These are phyloP conservation scores for Syngnathus acus DNA, from an alignment of 2,797 vertebrate species.

Conservation along the genomic window DNA sequence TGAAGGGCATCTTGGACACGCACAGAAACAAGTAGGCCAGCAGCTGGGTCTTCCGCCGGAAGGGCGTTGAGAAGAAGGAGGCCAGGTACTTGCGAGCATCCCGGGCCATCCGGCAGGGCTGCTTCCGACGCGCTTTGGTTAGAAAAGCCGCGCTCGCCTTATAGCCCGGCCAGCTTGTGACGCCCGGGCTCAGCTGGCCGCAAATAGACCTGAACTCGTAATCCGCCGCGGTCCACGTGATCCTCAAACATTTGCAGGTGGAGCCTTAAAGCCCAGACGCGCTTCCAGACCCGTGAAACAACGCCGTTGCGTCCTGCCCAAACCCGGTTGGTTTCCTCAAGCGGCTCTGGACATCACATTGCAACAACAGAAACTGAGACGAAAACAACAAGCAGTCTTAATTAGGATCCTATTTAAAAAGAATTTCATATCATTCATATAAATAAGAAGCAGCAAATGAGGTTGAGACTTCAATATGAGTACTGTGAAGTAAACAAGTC, in stretches of 20 bases:
- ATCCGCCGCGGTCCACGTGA: slow-evolving; percentile 25
- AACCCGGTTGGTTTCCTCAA: too few species aligned
- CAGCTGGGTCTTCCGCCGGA: slow-evolving; percentile 43
- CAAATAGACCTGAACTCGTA: slow-evolving; percentile 51
- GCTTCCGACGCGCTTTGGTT: background rate
- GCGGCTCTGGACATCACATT: too few species aligned
- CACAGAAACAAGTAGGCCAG: slow-evolving; percentile 57
- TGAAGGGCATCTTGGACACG: slow-evolving; percentile 67
- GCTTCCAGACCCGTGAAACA: background rate
- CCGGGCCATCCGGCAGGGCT: slow-evolving; percentile 43
- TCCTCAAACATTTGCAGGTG: background rate
- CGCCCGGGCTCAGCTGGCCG: slow-evolving; percentile 46
- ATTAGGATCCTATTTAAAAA: too few species aligned
- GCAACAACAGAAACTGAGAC: too few species aligned
- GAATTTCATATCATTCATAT: too few species aligned
- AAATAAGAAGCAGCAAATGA: too few species aligned
- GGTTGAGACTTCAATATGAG: too few species aligned
- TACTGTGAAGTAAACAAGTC: too few species aligned
- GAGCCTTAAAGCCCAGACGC: background rate
- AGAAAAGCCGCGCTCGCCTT: slow-evolving; percentile 5
- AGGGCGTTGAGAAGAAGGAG: slow-evolving; percentile 2
- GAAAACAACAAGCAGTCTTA: too few species aligned
- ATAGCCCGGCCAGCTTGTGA: slow-evolving; percentile 33
- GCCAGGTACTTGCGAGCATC: slow-evolving; percentile 32
- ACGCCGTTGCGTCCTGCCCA: too few species aligned